Percentiles rank a stretch among this genome's conserved stretches.
phyloP scores from a whole-genome alignment of 1,140 invertebrate species.

The Cherax destructor region DNA sequence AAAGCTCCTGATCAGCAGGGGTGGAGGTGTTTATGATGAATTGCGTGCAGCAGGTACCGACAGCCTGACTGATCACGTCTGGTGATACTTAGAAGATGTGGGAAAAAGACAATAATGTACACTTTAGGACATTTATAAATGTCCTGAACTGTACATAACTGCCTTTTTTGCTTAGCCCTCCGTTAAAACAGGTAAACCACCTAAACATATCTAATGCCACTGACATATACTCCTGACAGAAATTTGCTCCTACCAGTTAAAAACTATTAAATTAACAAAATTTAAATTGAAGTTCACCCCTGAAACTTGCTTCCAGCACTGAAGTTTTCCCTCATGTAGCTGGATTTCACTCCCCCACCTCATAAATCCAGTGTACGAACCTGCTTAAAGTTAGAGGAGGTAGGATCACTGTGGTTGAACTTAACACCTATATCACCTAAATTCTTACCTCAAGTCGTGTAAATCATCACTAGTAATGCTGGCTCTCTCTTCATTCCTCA shows the following conservation, averaged over 20 bases:
- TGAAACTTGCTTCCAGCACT: background rate
- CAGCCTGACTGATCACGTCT: no score
- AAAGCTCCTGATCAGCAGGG: no score
- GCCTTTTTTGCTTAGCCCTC: no score
- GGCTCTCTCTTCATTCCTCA: background rate
- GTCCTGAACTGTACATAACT: no score
- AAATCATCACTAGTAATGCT: background rate
- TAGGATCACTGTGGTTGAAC: background rate
- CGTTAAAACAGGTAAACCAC: no score
- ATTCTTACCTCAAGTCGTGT: background rate
- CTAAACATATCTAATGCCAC: no score
- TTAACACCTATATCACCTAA: background rate
- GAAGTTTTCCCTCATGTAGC: background rate
- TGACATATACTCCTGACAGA: background rate
- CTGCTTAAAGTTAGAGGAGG: background rate
- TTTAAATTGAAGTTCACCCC: background rate
- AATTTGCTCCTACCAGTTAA: background rate
- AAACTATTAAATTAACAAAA: no score
- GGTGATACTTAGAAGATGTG: no score
- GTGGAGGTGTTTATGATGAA: no score
- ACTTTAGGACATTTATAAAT: no score
- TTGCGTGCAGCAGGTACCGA: no score
- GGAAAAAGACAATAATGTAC: no score
- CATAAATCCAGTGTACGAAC: background rate
- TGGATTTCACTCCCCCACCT: background rate